Evolutionary conservation across 2,113 vertebrate genomes (phyloP).

Genomic region (Heliornis fulica): DNA sequence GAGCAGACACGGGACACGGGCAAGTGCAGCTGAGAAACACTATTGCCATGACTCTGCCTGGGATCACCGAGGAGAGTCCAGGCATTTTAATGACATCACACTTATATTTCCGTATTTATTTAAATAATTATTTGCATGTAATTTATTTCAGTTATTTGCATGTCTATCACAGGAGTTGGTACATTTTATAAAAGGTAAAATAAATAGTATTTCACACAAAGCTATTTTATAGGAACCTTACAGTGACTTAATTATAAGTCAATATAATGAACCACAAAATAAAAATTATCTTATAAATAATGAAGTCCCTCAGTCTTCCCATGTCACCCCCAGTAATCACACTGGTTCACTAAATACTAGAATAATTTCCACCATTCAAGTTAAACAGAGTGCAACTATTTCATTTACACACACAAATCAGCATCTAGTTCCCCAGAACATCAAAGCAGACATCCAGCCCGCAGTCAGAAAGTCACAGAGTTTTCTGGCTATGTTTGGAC

Average conservation of each 20-base stretch:
- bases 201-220: constrained; percentile 1
- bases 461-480: neutral
- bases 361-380: neutral
- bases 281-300: constrained; percentile 1
- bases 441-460: neutral
- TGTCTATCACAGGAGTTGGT: neutral
- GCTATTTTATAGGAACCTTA: neutral
- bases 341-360: neutral
- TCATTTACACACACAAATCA: neutral
- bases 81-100: neutral
- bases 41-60: neutral
- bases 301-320: neutral
- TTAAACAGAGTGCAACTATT: neutral
- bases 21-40: neutral
- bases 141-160: constrained; percentile 28
- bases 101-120: neutral
- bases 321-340: neutral
- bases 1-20: neutral
- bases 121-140: neutral
- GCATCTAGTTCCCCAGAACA: neutral
- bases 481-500: neutral
- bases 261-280: neutral
- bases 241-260: constrained; percentile 13
- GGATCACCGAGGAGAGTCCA: neutral
- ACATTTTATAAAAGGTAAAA: neutral